Evolutionary conservation across 1,140 invertebrate genomes (phyloP), one percentile per base, ranked within the genome.

Genomic region (Cepaea nemoralis): DNA sequence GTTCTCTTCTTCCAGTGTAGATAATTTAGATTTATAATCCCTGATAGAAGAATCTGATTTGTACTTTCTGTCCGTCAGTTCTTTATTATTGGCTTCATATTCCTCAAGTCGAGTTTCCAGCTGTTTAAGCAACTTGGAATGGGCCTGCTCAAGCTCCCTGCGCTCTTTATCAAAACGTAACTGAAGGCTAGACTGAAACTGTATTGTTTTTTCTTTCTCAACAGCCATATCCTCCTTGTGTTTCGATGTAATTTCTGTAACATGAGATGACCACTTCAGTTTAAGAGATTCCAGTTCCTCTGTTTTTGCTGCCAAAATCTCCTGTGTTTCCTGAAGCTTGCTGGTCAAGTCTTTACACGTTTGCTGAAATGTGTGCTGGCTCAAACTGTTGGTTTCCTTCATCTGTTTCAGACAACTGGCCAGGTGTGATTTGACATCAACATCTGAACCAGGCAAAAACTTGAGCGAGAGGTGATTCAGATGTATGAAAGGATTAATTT

Each of bases 401-500:
- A 91, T 77, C 71, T 88, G 87, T 83, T 91, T 90, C 12, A 93
- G 83, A 85, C 91, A 92, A 70, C 88, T 93, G 40, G 94, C 93
- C 91, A 96, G 94, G 86, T 95, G 94, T 78, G 94, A 94, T 89
- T 95, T 96, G 0, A 96, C 91, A 85, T 95, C 94, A 70, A 91
- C 88, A 89, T 96, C 95, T 83, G 93, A 93, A 0, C 94, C 95
- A 3, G 94, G 93, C 66, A 93, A 91, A 84, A 95, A 94, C 82
- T 94, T 94, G 19, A 96, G 91, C 67, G 94, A 94, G 79, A 96
- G 92, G 91, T 96, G 95, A 45, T 94, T 94, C 1, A 96, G 90
- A 86, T 95, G 93, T 88, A 95, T 95, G 88, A 96, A 96, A 84
- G 95, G 95, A 92, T 96, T 96, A 39, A 95, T 95, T 89, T 96